Base-by-base conservation (phyloP, 2,888 invertebrate species). In the Kryphioiulus occultus region DNA sequence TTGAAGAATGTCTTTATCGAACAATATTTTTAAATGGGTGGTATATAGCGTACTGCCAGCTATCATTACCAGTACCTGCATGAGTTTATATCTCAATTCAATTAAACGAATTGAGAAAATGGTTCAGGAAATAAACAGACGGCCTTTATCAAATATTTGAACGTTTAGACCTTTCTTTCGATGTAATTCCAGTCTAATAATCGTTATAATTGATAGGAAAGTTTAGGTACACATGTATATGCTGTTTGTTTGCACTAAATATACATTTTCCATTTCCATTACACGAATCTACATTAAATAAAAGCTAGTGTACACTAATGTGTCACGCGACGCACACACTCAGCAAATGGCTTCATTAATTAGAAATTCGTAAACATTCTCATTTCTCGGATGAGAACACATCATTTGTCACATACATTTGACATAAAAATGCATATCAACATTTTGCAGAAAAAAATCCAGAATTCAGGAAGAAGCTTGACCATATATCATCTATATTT, bases 1-100 rank as follows among this genome's bases (percentile, higher is more conserved):
- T 22, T 68, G 68, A 68, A 68, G 68, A 68, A 68, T 68, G 68
- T 68, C 26, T 26, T 68, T 26, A 68, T 68, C 68, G 26, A 68
- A 68, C 68, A 68, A 68, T 68, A 68, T 68, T 68, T 68, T 68
- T 26, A 68, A 59, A 22, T 59, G 59, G 59, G 10, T 68, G 68
- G 68, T 1, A 9, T 1, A 1, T 53, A 12, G n/a, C 17, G 12
- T 53, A n/a, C 53, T 10, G 53, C 12, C 68, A 26, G 12, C 68
- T 22, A 5, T 4, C 68, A 26, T 10, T 26, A 7, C 22, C 68
- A 19, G 7, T 68, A 68, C 68, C 22, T 26, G 68, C 26, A 68
- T n/a, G 26, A 68, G 10, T 2, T 5, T 15, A 44, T 44, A 44
- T 22, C 68, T n/a, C 53, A 53, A 53, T 53, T 53, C 53, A 53